phyloP scores from a whole-genome alignment of 2,888 invertebrate genomes.

The Pristionchus maxplancki region DNA sequence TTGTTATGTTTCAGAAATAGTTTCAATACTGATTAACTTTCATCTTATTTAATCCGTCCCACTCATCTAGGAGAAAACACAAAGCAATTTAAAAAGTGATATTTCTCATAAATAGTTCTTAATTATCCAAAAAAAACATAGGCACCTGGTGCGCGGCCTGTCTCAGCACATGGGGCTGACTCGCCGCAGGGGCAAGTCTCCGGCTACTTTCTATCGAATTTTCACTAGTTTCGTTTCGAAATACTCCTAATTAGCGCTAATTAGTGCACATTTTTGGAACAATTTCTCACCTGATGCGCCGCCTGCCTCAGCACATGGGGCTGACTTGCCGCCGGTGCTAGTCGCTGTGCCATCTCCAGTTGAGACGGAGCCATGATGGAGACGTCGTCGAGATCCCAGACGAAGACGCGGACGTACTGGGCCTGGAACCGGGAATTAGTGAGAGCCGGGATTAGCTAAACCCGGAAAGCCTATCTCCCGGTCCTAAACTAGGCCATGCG shows the following conservation, averaged over 20 bases:
- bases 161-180: constrained; percentile 8
- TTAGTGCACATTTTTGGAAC: too few species aligned
- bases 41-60: too few species aligned
- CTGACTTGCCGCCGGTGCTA: neutral
- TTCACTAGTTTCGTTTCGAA: neutral
- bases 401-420: constrained; percentile 37
- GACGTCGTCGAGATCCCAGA: constrained; percentile 43
- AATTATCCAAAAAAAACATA: too few species aligned
- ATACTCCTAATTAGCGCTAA: neutral
- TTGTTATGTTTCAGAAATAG: too few species aligned
- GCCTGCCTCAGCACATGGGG: constrained; percentile 26
- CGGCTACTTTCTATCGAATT: neutral
- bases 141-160: neutral
- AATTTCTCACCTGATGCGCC: neutral
- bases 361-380: constrained; percentile 13
- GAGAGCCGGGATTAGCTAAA: neutral
- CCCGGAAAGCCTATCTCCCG: too few species aligned
- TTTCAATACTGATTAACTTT: too few species aligned
- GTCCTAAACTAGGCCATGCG: neutral
- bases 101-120: too few species aligned
- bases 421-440: constrained; percentile 2
- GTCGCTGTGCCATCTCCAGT: constrained; percentile 8
- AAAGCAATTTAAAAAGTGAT: too few species aligned
- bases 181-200: neutral
- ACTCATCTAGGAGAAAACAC: too few species aligned